Percentiles rank a stretch among this genome's conserved stretches.
Evolutionary conservation across 2,888 invertebrate species (phyloP).

Genomic region (Pristionchus arcanus): DNA sequence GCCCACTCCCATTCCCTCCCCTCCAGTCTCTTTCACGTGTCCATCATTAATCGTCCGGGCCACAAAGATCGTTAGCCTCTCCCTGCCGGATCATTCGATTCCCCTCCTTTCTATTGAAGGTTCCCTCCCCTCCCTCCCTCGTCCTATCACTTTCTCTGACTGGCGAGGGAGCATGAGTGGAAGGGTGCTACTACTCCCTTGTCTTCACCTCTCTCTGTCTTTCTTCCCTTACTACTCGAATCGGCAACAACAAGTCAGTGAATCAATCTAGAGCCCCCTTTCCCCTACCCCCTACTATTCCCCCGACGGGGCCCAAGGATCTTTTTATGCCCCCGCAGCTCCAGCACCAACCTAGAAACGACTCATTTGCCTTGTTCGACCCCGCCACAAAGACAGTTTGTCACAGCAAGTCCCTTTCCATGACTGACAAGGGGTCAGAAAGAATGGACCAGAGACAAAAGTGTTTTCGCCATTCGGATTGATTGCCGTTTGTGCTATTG

Average conservation of each 20-base stretch:
- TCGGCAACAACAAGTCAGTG: slow-evolving; percentile 36
- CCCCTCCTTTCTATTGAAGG: slow-evolving; percentile 34
- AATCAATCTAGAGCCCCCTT: slow-evolving; percentile 32
- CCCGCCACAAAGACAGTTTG: slow-evolving; percentile 31
- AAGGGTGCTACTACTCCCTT: not conserved
- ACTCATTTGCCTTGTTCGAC: not conserved
- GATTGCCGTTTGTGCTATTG: too few species aligned
- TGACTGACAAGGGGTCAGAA: not conserved
- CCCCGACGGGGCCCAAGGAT: slow-evolving; percentile 41
- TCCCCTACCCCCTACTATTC: not conserved
- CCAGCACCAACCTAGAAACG: slow-evolving; percentile 35
- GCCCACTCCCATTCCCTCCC: not conserved
- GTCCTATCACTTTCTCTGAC: not conserved
- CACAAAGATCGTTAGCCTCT: slow-evolving; percentile 50
- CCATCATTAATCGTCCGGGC: slow-evolving; percentile 29
- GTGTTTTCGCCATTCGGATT: not conserved
- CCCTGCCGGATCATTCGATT: slow-evolving; percentile 1
- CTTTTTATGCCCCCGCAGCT: not conserved
- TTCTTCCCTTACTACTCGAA: not conserved
- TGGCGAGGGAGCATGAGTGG: not conserved
- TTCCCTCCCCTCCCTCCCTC: not conserved
- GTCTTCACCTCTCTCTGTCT: slow-evolving; percentile 5
- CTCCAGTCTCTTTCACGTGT: slow-evolving; percentile 29
- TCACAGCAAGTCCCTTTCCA: not conserved
- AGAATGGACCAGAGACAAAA: not conserved